Percentiles rank a stretch among this genome's conserved stretches.
These are phyloP conservation scores for Euphonia xanthogaster DNA, from an alignment of 2,797 vertebrate genomes.

Conservation along the genomic window DNA sequence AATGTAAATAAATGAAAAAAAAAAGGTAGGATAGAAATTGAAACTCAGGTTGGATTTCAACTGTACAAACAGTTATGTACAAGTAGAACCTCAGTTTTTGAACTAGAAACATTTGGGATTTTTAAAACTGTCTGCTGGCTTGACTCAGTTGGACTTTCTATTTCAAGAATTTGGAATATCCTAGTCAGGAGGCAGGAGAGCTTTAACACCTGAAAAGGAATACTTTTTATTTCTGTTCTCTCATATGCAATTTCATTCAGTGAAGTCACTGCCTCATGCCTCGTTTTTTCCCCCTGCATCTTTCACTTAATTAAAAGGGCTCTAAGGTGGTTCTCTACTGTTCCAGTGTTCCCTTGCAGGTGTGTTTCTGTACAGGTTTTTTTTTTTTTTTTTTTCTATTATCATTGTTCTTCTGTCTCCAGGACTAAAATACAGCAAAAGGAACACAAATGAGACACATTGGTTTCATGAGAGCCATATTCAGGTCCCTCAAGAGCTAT, in stretches of 20 bases:
- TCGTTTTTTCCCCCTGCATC: background rate
- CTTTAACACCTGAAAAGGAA: background rate
- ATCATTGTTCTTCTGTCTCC: background rate
- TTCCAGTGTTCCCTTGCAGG: background rate
- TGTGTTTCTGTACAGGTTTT: background rate
- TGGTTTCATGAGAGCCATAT: background rate
- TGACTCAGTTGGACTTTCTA: background rate
- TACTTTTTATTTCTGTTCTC: background rate
- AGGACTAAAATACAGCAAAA: background rate
- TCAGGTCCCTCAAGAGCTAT: background rate
- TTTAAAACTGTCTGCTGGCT: background rate
- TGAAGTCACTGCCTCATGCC: background rate
- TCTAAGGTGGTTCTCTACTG: background rate
- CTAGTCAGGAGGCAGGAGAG: background rate
- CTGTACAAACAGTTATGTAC: background rate
- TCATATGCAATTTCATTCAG: background rate
- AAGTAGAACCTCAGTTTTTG: background rate
- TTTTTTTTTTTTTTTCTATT: background rate
- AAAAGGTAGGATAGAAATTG: background rate
- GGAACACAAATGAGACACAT: background rate
- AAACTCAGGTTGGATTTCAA: background rate
- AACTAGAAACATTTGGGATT: fast-evolving
- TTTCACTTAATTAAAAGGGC: background rate
- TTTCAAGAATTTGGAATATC: background rate
- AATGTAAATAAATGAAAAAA: background rate